Evolutionary conservation across 2,888 invertebrate species (phyloP).

Genomic region (Euzophera pinguis): DNA sequence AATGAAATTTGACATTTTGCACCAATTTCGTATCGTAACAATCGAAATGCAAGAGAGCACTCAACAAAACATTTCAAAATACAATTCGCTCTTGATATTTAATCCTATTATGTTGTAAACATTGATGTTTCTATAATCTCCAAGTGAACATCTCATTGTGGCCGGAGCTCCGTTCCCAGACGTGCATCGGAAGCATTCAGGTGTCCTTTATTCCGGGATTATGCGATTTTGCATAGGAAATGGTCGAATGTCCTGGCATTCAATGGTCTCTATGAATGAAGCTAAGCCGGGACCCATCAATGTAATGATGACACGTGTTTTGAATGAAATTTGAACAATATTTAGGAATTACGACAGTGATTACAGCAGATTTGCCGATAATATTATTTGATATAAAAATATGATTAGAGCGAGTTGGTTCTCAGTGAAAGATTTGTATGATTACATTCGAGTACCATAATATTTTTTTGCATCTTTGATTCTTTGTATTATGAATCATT

Average conservation of each 20-base stretch:
- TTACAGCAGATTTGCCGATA: neutral
- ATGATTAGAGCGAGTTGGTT: neutral
- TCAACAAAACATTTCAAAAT: constrained; percentile 49
- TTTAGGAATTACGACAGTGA: constrained; percentile 9
- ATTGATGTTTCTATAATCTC: constrained; percentile 59
- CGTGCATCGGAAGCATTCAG: constrained; percentile 62
- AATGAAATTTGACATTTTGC: constrained; percentile 20
- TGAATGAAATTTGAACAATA: constrained; percentile 53
- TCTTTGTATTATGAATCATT: no score
- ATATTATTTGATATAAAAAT: neutral
- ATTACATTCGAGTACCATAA: no score
- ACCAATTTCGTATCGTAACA: constrained; percentile 24
- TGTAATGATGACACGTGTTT: constrained; percentile 65
- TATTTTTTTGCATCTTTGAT: no score
- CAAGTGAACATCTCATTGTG: constrained; percentile 66
- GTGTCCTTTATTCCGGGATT: constrained; percentile 75
- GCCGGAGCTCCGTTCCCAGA: constrained; percentile 31
- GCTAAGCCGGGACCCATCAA: constrained; percentile 53
- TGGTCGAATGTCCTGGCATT: constrained; percentile 62
- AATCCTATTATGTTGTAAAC: constrained; percentile 74
- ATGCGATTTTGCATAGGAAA: constrained; percentile 76
- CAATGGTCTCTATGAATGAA: constrained; percentile 51
- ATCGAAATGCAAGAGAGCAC: constrained; percentile 34
- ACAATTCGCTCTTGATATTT: constrained; percentile 52
- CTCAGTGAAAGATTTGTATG: no score